These are phyloP conservation scores for Eriocheir sinensis DNA, from an alignment of 1,140 invertebrate species.

Conservation along the genomic window DNA sequence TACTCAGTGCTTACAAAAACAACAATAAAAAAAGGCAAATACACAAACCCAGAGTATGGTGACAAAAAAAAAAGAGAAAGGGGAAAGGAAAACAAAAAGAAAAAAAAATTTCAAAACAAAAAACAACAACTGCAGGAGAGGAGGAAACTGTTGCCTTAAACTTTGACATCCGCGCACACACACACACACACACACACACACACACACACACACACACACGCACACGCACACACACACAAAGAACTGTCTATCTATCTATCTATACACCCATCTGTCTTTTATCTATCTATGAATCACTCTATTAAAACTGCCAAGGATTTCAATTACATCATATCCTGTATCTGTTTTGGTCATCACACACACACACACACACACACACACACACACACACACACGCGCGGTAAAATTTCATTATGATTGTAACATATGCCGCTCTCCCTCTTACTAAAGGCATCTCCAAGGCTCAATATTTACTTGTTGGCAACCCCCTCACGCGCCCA, in stretches of 20 bases:
- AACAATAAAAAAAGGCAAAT: background rate
- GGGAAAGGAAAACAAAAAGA: too few relatives aligned
- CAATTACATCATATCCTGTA: too few relatives aligned
- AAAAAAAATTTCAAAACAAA: background rate
- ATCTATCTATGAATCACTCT: too few relatives aligned
- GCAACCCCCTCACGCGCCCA: conserved; percentile 5
- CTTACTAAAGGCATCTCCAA: background rate
- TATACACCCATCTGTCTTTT: too few relatives aligned
- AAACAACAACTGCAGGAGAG: background rate
- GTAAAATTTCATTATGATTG: background rate
- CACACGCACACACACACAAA: background rate
- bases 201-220: background rate
- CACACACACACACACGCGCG: background rate
- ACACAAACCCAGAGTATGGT: background rate
- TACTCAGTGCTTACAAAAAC: background rate
- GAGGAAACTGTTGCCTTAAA: background rate
- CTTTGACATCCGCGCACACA: background rate
- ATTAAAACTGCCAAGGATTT: too few relatives aligned
- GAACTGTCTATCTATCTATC: too few relatives aligned
- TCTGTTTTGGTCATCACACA: too few relatives aligned
- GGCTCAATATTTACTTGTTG: conserved; percentile 6
- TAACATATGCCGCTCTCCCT: conserved; percentile 1
- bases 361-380: background rate
- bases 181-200: background rate
- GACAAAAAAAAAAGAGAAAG: too few relatives aligned